These are phyloP conservation scores for Corvus cornix DNA, from an alignment of 2,113 vertebrate species.

Conservation along the genomic window DNA sequence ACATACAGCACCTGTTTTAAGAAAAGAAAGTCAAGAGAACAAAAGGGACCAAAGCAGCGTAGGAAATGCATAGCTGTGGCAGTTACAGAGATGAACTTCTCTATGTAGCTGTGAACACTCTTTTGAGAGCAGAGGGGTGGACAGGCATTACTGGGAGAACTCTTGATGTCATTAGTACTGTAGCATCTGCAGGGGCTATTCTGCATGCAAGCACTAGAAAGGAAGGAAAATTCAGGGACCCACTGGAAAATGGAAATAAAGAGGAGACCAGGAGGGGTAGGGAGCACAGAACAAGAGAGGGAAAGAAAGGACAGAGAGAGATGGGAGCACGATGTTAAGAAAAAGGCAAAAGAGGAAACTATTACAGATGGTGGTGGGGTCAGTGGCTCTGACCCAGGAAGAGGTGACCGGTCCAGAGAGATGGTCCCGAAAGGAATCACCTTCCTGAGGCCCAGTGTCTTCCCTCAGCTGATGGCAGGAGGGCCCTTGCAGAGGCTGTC, in stretches of 20 bases:
- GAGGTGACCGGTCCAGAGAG: too few species aligned
- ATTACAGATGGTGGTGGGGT: too few species aligned
- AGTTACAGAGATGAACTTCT: neutral
- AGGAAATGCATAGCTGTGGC: fast-evolving
- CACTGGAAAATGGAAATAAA: neutral
- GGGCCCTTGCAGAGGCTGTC: too few species aligned
- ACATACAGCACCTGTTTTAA: neutral
- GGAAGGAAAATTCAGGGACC: neutral
- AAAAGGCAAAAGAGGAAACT: neutral
- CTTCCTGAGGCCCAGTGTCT: too few species aligned
- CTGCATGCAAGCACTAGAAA: neutral
- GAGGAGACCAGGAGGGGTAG: neutral
- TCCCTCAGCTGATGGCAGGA: too few species aligned
- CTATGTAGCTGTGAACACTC: neutral
- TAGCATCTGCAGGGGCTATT: neutral
- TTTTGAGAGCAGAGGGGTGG: neutral
- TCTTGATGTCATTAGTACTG: fast-evolving
- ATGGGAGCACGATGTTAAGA: neutral
- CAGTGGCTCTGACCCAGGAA: too few species aligned
- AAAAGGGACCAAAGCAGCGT: neutral
- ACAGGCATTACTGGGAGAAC: neutral
- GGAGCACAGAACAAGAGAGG: neutral
- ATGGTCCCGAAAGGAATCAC: too few species aligned
- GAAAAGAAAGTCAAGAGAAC: neutral
- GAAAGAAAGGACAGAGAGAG: neutral